Percentiles rank a stretch among this genome's conserved stretches.
phyloP scores from a whole-genome alignment of 2,888 invertebrate species.

The Coremacera marginata region DNA sequence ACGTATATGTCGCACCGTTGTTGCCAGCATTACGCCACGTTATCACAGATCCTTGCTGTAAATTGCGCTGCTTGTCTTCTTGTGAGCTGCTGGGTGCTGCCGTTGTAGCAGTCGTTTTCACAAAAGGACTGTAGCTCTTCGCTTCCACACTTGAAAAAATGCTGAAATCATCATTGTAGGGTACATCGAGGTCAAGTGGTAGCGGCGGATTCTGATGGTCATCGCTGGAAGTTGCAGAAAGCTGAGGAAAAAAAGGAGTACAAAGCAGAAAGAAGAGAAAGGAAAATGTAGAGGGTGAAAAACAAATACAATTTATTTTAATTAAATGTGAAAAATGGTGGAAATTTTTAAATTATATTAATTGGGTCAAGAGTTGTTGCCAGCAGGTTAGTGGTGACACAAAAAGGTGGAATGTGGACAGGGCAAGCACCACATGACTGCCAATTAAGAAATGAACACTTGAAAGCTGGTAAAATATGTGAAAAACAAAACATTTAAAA shows the following conservation, averaged over 20 bases:
- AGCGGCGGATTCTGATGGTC: conserved; percentile 73
- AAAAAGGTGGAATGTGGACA: neutral
- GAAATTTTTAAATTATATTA: neutral
- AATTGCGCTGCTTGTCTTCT: conserved; percentile 45
- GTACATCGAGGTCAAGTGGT: conserved; percentile 76
- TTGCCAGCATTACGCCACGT: conserved; percentile 51
- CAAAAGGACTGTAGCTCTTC: conserved; percentile 48
- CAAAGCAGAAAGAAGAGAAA: conserved; percentile 8
- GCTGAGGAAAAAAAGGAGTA: neutral
- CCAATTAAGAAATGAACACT: no score
- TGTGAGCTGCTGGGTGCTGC: conserved; percentile 42
- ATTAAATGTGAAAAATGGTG: conserved; percentile 1
- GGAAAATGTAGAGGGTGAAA: neutral
- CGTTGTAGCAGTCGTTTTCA: conserved; percentile 45
- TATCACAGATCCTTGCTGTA: conserved; percentile 49
- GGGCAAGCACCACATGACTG: no score
- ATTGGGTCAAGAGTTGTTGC: neutral
- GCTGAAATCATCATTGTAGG: conserved; percentile 75
- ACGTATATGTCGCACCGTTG: neutral
- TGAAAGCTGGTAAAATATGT: no score
- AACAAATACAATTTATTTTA: neutral
- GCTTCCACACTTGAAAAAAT: conserved; percentile 64
- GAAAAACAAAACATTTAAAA: no score
- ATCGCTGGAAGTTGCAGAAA: conserved; percentile 45
- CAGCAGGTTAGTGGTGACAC: neutral